These are phyloP conservation scores for Ammodytes dubius DNA, from an alignment of 2,113 vertebrate genomes.

Conservation along the genomic window DNA sequence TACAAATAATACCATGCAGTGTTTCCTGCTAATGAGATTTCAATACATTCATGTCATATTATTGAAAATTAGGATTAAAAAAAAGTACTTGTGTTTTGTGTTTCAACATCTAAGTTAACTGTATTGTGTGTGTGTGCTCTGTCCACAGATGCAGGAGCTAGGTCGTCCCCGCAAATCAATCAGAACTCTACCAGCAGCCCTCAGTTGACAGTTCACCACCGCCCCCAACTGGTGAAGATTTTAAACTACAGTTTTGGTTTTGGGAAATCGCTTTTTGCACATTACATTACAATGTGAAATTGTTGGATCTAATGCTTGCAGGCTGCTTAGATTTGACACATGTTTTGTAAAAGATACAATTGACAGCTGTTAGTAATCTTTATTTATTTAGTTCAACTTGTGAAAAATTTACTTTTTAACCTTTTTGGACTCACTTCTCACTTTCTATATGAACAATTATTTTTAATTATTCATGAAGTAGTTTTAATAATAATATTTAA, in stretches of 20 bases:
- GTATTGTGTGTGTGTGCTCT: constrained; percentile 20
- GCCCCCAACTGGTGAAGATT: constrained; percentile 78
- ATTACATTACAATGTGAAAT: background rate
- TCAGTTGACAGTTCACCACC: constrained; percentile 78
- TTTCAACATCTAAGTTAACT: background rate
- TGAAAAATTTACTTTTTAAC: background rate
- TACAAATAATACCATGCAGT: too few species aligned
- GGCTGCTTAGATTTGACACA: background rate
- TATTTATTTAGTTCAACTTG: background rate
- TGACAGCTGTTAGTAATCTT: background rate
- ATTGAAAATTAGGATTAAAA: background rate
- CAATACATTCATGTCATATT: background rate
- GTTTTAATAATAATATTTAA: background rate
- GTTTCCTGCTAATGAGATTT: too few species aligned
- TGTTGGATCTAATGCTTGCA: background rate
- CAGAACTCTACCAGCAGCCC: constrained; percentile 63
- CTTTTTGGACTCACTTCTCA: background rate
- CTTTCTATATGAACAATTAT: background rate
- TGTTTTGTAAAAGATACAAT: background rate
- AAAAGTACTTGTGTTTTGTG: background rate
- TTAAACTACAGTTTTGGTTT: constrained; percentile 7
- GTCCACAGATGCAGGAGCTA: constrained; percentile 63
- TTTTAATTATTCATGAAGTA: background rate
- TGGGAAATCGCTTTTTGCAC: background rate
- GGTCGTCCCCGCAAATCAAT: constrained; percentile 75